These are phyloP conservation scores for Anas platyrhynchos DNA, from an alignment of 2,113 vertebrate genomes.

Conservation along the genomic window DNA sequence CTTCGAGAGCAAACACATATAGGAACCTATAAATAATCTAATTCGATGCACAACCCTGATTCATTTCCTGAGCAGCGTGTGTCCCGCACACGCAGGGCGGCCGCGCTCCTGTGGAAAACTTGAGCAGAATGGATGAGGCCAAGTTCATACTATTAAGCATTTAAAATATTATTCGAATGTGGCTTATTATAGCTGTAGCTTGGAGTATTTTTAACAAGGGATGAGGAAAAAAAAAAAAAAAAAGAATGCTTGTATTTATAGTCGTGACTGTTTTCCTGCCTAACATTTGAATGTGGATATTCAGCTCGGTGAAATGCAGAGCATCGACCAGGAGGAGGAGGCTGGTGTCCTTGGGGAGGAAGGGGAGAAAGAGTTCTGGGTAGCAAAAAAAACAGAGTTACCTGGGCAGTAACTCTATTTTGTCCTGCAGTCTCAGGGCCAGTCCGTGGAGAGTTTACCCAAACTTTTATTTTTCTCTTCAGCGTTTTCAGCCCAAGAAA, in stretches of 20 bases:
- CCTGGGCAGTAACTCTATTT: not conserved
- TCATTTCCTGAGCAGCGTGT: conserved; percentile 44
- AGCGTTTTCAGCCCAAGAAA: not conserved
- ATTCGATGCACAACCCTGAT: conserved; percentile 40
- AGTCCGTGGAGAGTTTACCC: not conserved
- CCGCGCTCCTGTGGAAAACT: not conserved
- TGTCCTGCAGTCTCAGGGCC: not conserved
- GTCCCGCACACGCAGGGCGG: not conserved
- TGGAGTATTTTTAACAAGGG: conserved; percentile 13
- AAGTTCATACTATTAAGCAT: not conserved
- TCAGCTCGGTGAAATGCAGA: not conserved
- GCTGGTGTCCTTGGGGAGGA: not conserved
- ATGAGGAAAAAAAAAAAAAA: not conserved
- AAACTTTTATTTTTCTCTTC: not conserved
- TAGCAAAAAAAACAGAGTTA: not conserved
- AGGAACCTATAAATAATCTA: conserved; percentile 47
- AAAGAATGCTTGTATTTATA: not conserved
- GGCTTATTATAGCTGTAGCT: not conserved
- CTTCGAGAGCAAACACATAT: not conserved
- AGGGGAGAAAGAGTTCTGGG: not conserved
- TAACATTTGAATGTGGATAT: fast-evolving
- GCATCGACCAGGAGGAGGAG: not conserved
- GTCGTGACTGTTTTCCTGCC: not conserved
- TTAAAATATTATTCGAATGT: not conserved
- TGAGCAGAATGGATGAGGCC: not conserved